These are phyloP conservation scores for Brassicogethes aeneus DNA, from an alignment of 2,888 invertebrate species.

Conservation along the genomic window DNA sequence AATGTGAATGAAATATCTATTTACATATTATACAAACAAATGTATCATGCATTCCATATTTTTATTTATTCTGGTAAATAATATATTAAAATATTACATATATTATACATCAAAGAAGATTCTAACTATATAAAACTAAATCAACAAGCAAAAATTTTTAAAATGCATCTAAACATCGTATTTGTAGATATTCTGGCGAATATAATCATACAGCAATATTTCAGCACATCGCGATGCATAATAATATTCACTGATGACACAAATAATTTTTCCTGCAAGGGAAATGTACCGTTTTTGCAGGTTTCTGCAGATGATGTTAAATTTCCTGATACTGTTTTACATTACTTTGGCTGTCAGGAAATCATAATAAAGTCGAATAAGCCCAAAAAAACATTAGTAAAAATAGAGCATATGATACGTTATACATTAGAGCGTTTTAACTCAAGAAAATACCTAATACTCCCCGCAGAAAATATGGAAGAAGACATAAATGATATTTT, in stretches of 20 bases:
- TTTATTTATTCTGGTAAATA: too few species aligned
- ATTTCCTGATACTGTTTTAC: slow-evolving; percentile 6
- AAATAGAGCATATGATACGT: slow-evolving; percentile 20
- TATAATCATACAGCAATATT: slow-evolving; percentile 16
- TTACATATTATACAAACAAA: too few species aligned
- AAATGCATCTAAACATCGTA: too few species aligned
- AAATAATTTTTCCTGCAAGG: slow-evolving; percentile 11
- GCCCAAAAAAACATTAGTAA: slow-evolving; percentile 30
- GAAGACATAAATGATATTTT: slow-evolving; percentile 16
- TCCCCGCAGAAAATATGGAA: slow-evolving; percentile 6
- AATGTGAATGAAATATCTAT: too few species aligned
- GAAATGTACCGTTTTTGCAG: slow-evolving; percentile 10
- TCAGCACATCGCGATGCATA: slow-evolving; percentile 16
- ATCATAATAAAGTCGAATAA: slow-evolving; percentile 39
- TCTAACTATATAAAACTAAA: too few species aligned
- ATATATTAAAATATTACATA: too few species aligned
- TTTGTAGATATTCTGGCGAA: slow-evolving; percentile 14
- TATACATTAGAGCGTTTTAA: slow-evolving; percentile 17
- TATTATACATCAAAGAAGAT: too few species aligned
- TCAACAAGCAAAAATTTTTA: too few species aligned
- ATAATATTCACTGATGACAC: slow-evolving; percentile 15
- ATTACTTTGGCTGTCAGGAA: slow-evolving; percentile 39
- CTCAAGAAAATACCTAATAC: slow-evolving; percentile 14
- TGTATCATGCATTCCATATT: too few species aligned
- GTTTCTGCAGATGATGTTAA: slow-evolving; percentile 3